phyloP scores from a whole-genome alignment of 1,140 invertebrate species.

The Diorhabda sublineata region DNA sequence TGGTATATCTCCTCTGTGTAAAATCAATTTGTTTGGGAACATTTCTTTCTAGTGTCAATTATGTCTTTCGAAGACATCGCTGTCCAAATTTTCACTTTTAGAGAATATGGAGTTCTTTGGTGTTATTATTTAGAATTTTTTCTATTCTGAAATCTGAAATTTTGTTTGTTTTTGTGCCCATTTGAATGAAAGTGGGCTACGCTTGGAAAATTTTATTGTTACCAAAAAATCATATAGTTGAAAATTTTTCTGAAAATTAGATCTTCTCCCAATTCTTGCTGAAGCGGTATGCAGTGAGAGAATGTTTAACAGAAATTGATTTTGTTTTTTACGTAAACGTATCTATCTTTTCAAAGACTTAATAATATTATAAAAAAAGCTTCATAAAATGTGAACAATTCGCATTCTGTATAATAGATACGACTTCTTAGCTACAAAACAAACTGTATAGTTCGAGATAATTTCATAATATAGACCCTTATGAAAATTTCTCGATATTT shows the following conservation, averaged over 20 bases:
- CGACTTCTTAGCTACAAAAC: no score
- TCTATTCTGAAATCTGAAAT: no score
- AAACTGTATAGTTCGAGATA: no score
- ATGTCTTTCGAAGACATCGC: background rate
- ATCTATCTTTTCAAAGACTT: no score
- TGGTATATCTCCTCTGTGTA: background rate
- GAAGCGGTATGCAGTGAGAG: background rate
- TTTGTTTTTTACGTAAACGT: no score
- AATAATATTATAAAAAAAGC: no score
- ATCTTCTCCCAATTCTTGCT: background rate
- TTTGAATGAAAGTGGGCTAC: background rate
- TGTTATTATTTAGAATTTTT: no score
- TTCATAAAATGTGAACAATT: no score
- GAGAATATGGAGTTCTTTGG: background rate
- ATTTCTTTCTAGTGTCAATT: background rate
- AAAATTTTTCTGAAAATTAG: background rate
- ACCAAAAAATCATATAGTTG: background rate
- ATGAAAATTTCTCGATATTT: no score
- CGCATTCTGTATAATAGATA: no score
- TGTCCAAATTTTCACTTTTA: background rate
- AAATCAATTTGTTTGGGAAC: background rate
- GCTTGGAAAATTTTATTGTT: background rate
- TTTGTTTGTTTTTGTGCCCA: background rate
- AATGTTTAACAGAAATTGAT: no score
- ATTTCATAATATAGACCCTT: no score